Base-by-base conservation (phyloP, 1,140 invertebrate genomes). In the Pemphigus obesinymphae region DNA sequence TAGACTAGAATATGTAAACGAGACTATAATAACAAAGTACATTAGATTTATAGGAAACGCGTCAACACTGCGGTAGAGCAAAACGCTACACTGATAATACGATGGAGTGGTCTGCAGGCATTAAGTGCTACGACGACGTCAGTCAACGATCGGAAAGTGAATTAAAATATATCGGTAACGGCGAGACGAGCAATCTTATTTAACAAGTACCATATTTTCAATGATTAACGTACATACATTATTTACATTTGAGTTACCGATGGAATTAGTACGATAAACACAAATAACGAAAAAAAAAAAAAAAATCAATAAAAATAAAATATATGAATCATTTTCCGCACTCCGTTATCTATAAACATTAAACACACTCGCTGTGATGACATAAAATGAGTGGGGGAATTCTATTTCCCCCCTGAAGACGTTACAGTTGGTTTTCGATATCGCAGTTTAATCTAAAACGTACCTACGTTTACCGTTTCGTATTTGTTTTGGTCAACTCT, bases 261-360 rank as follows among this genome's bases (percentile, higher is more conserved):
- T 50, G 70, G 70, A 73, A 50, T 73, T 73, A 48, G 70, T 73
- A 4, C 29, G 70, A 73, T 73, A 31, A 73, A 48, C 70, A 50
- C 20, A 50, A 70, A 26, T 72, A 70, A 31, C 10, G 3, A 29
- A 26, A 43, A 13, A 15, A 40, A 23, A 70, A 66, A 23, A 68
- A 37, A 23, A 66, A n/a, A 50, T 20, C 5, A 50, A 50, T 20
- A 20, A 20, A 17, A 55, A 55, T 55, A 55, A 23, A n/a, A 68
- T 26, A 23, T 40, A 15, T 15, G 26, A 48, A 48, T 72, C 13
- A 26, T 72, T 72, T 72, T 26, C 68, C 26, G 37, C 8, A 45
- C 23, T 23, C 31, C 29, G 43, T 73, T 48, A 48, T 73, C 43
- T 73, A 8, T 50, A n/a, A n/a, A n/a, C n/a, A n/a, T 13, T 45